phyloP scores from a whole-genome alignment of 2,113 vertebrate species.

The Pseudonaja textilis region DNA sequence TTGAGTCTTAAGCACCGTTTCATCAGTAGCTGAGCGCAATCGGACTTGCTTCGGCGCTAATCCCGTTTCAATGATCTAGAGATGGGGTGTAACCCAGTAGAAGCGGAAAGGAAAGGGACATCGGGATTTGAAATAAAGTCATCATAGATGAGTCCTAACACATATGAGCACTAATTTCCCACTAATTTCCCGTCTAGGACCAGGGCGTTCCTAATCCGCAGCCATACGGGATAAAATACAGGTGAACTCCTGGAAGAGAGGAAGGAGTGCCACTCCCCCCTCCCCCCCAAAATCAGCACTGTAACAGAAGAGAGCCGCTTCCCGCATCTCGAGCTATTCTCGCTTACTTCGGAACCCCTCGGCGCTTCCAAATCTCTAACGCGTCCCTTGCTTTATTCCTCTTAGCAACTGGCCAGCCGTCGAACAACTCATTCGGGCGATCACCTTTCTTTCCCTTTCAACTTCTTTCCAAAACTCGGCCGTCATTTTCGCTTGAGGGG shows the following conservation, averaged over 20 bases:
- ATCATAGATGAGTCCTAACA: background rate
- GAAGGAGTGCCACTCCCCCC: no score
- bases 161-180: background rate
- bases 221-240: background rate
- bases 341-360: background rate
- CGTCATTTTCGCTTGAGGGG: background rate
- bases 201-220: background rate
- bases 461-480: background rate
- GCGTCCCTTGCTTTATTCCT: no score
- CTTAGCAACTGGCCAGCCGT: background rate
- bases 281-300: rapidly evolving
- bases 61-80: background rate
- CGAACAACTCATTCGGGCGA: background rate
- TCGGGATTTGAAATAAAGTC: background rate
- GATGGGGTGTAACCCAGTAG: background rate
- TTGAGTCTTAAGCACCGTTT: background rate
- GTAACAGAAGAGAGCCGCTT: background rate
- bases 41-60: background rate
- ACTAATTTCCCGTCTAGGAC: background rate
- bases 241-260: background rate
- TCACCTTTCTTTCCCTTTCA: background rate
- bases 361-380: background rate
- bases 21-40: background rate
- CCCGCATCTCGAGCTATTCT: background rate
- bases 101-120: background rate